Conservation (phyloP, 2,113 vertebrate species). For the Sorex araneus region DNA sequence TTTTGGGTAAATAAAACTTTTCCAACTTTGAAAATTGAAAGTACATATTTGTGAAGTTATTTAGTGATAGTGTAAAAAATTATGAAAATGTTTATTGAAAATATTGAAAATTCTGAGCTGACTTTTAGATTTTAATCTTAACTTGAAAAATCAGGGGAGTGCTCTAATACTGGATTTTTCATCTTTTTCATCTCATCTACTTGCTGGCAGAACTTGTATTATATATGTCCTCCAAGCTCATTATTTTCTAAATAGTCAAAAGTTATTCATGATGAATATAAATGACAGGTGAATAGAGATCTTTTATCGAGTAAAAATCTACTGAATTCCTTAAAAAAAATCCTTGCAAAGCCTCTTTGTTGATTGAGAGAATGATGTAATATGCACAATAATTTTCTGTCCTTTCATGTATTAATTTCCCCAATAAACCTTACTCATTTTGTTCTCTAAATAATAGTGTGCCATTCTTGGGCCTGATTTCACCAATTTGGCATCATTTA, state of each 20-base stretch:
- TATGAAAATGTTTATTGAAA: neutral
- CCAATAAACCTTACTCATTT: neutral
- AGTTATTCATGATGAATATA: neutral
- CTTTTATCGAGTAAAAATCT: neutral
- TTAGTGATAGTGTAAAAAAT: neutral
- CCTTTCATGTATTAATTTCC: neutral
- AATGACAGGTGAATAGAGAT: neutral
- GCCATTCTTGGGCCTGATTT: neutral
- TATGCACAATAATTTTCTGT: accelerated
- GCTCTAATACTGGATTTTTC: neutral
- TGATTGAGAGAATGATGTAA: accelerated
- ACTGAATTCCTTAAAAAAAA: neutral
- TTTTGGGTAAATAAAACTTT: neutral
- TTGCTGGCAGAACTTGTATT: neutral
- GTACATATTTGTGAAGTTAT: neutral
- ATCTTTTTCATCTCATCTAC: neutral
- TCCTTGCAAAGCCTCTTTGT: neutral
- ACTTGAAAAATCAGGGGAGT: neutral
- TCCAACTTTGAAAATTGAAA: neutral
- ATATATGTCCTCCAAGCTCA: neutral
- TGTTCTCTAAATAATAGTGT: neutral
- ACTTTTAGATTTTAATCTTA: neutral
- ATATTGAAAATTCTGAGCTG: neutral
- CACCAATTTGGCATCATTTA: neutral
- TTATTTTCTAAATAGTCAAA: neutral